phyloP scores from a whole-genome alignment of 1,140 invertebrate genomes.

The Drosophila pseudoobscura region DNA sequence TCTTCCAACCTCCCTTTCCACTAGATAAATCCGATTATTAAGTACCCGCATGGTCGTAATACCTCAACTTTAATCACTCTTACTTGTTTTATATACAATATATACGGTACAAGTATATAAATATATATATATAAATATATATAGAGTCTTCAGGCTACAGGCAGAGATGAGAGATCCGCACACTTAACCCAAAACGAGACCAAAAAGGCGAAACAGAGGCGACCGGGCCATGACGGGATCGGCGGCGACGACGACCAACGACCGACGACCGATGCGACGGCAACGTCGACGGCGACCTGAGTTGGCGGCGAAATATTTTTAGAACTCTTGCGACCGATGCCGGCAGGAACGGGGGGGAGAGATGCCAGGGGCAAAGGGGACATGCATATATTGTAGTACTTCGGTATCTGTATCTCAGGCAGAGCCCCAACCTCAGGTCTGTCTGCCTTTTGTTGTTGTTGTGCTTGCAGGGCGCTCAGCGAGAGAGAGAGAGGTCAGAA shows the following conservation, averaged over 20 bases:
- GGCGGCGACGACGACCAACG: constrained; percentile 59
- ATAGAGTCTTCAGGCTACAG: constrained; percentile 46
- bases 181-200: constrained; percentile 80
- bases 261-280: constrained; percentile 48
- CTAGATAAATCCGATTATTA: too few species aligned
- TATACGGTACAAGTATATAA: constrained; percentile 26
- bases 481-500: constrained; percentile 68
- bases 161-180: constrained; percentile 59
- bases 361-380: constrained; percentile 45
- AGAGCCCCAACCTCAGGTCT: constrained; percentile 39
- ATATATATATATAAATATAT: constrained; percentile 23
- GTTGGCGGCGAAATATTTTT: constrained; percentile 74
- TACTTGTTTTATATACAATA: constrained; percentile 18
- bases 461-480: constrained; percentile 51
- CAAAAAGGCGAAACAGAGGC: constrained; percentile 64
- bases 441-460: constrained; percentile 28
- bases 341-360: constrained; percentile 3
- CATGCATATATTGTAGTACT: constrained; percentile 74
- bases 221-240: constrained; percentile 65
- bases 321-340: constrained; percentile 62
- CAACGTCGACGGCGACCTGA: constrained; percentile 69
- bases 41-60: too few species aligned
- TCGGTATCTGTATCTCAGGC: constrained; percentile 58
- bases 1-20: too few species aligned
- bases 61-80: too few species aligned